Conservation (phyloP, 2,113 vertebrate genomes). For the Microcebus griseorufus region DNA sequence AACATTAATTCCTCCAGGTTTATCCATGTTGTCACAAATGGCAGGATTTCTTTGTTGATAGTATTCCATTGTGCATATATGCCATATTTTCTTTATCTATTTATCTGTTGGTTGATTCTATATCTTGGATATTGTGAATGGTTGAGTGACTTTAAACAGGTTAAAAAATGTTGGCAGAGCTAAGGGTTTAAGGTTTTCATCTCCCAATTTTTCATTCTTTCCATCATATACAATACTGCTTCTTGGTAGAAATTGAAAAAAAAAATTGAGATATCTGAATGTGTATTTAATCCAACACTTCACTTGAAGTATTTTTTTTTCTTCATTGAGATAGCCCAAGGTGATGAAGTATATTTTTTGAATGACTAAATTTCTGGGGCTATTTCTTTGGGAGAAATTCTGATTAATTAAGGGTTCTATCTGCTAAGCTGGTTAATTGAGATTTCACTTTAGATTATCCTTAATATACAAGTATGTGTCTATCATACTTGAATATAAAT, state of each 20-base stretch:
- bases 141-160: slow-evolving; percentile 24
- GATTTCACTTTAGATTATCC: slow-evolving; percentile 18
- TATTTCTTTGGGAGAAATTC: background rate
- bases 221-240: background rate
- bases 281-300: slow-evolving; percentile 37
- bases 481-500: slow-evolving; percentile 23
- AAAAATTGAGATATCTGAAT: background rate
- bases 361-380: slow-evolving; percentile 22
- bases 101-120: background rate
- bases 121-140: background rate
- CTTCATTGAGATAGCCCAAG: too few relatives aligned
- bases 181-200: background rate
- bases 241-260: slow-evolving; percentile 47
- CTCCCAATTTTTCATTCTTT: background rate
- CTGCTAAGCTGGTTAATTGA: slow-evolving; percentile 9
- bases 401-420: slow-evolving; percentile 26
- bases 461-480: background rate
- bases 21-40: background rate
- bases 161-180: background rate
- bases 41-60: background rate
- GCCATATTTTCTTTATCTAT: background rate
- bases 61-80: background rate
- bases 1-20: background rate
- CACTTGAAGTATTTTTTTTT: background rate
- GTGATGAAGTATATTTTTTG: background rate